Conservation (phyloP, 2,113 vertebrate species). For the Shinisaurus crocodilurus region DNA sequence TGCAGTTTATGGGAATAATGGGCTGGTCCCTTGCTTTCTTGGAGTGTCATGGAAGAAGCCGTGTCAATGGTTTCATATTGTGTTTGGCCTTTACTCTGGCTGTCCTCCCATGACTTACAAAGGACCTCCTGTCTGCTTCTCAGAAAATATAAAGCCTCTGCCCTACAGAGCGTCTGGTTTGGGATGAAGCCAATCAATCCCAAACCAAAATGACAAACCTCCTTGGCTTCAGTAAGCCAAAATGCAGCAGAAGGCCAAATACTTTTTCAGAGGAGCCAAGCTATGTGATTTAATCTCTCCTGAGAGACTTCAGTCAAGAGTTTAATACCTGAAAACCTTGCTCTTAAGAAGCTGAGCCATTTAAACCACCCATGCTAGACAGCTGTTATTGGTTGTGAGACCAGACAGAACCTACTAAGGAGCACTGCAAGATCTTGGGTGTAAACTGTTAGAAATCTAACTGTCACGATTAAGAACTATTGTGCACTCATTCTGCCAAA, state of each 20-base stretch:
- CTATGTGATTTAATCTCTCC: conserved; percentile 35
- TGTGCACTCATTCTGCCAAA: not conserved
- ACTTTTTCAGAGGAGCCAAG: conserved; percentile 26
- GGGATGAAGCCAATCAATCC: conserved; percentile 9
- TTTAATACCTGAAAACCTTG: conserved; percentile 47
- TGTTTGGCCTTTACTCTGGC: not conserved
- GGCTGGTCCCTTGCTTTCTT: not conserved
- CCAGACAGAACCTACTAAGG: not conserved
- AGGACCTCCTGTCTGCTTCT: not conserved
- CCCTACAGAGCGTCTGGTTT: conserved; percentile 1
- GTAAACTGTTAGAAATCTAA: conserved; percentile 16
- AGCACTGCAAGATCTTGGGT: conserved; percentile 13
- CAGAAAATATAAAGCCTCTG: conserved; percentile 4
- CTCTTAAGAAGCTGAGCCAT: conserved; percentile 34
- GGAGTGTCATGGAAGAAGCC: not conserved
- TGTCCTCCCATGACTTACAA: not conserved
- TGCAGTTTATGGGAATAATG: not conserved
- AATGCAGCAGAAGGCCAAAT: conserved; percentile 1
- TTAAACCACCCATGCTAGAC: conserved; percentile 30
- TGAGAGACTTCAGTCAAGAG: conserved; percentile 31
- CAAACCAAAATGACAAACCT: not conserved
- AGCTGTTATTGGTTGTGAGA: conserved; percentile 42
- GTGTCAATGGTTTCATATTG: not conserved
- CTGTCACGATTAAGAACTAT: not conserved
- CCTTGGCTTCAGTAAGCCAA: conserved; percentile 12